Evolutionary conservation across 2,797 vertebrate species (phyloP), one percentile per base, ranked within the genome.

Genomic region (Sebastes hopkinsi): DNA sequence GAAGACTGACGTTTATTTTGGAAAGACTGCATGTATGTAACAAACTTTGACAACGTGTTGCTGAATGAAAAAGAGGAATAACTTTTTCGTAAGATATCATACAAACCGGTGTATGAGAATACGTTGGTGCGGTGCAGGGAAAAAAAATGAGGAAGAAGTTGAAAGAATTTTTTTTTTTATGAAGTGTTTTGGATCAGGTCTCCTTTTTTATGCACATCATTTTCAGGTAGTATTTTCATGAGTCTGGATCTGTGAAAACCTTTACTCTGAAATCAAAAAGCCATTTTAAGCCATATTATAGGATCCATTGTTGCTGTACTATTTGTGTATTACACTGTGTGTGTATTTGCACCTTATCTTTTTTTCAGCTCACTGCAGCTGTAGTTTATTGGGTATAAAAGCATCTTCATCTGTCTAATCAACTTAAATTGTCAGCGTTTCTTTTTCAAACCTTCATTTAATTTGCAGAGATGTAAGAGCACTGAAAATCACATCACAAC

Each of bases 341-440:
- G 12, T 69, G 32, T 58, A 3, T n/a, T 16, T 13, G 32, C 18
- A 22, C 3, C 7, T 50, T 14, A 18, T n/a, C 32, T 54, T 10
- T 38, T 38, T 23, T 55, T 59, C 36, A 52, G 8, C 55, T 54
- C 16, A 50, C 27, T 50, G 54, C 54, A 34, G 14, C 8, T 42
- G 4, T 10, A 29, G 3, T 56, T 81, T 76, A 69, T 34, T 42
- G 23, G 4, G 14, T 52, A 72, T 55, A 34, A 74, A 71, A 75
- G 32, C 30, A 50, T 67, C 71, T 34, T 66, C 67, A 59, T 74
- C 72, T 27, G 6, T 66, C 75, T 52, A 52, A 81, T 80, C 27
- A 42, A 67, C 59, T 75, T 46, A 66, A 78, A 79, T 11, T 74
- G 65, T 64, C 59, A 74, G 38, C 50, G 56, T 46, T 69, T 64